Percentiles rank a stretch among this genome's conserved stretches.
Evolutionary conservation across 92 coral and sea anemone species (phyloP).

Genomic region (Phenganax stokvisi): DNA sequence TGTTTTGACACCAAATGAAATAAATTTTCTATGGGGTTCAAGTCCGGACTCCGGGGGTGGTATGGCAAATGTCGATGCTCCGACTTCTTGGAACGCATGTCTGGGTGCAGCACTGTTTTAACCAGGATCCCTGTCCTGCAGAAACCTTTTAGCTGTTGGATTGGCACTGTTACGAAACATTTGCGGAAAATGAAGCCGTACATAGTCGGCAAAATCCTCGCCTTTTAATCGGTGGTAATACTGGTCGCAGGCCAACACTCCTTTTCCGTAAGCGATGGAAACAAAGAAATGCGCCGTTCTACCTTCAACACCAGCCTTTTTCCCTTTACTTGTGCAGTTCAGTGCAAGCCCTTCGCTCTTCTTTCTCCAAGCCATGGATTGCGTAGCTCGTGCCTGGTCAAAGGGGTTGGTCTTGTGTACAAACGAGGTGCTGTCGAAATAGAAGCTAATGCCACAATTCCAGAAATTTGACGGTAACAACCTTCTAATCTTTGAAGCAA

Average conservation of each 20-base stretch:
- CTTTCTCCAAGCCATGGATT: constrained; percentile 1
- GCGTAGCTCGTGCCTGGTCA: not conserved
- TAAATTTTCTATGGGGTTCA: constrained; percentile 38
- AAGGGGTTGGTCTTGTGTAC: constrained; percentile 3
- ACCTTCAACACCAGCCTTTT: not conserved
- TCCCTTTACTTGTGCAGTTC: constrained; percentile 12
- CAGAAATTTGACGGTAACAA: not conserved
- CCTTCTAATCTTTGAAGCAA: not conserved
- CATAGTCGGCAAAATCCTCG: constrained; percentile 2
- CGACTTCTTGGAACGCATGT: not conserved
- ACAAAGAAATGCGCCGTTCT: not conserved
- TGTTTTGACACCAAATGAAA: constrained; percentile 5
- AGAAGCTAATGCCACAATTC: not conserved
- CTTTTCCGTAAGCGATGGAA: constrained; percentile 22
- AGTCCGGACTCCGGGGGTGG: constrained; percentile 41
- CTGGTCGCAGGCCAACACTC: constrained; percentile 26
- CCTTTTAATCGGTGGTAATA: not conserved
- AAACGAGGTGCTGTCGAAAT: not conserved
- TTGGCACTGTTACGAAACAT: not conserved
- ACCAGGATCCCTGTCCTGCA: not conserved
- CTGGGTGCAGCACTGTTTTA: not conserved
- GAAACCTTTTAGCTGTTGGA: not conserved
- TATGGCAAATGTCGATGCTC: constrained; percentile 1
- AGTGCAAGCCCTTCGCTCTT: not conserved
- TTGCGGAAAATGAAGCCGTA: not conserved